Percentiles rank a stretch among this genome's conserved stretches.
phyloP scores from a whole-genome alignment of 2,113 vertebrate genomes.

The Lampris megalopsis region DNA sequence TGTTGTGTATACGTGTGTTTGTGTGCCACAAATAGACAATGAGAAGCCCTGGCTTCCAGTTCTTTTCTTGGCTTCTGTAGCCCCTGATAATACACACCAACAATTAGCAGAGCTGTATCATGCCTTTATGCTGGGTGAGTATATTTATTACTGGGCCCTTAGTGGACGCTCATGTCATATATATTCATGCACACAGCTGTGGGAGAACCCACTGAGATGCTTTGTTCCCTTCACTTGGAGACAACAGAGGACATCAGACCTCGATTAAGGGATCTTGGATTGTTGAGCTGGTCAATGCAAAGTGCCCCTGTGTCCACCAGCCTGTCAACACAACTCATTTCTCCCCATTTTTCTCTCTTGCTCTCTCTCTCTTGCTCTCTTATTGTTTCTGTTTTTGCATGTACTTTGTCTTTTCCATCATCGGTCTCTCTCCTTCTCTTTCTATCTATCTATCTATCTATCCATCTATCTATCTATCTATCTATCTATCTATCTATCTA shows the following conservation, averaged over 20 bases:
- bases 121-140: constrained; percentile 54
- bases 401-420: neutral
- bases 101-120: constrained; percentile 65
- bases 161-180: constrained; percentile 68
- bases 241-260: constrained; percentile 31
- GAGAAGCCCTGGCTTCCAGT: constrained; percentile 14
- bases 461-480: constrained; percentile 10
- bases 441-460: no score
- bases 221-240: constrained; percentile 46
- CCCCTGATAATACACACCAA: constrained; percentile 68
- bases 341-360: neutral
- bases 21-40: constrained; percentile 31
- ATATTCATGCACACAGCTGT: constrained; percentile 67
- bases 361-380: neutral
- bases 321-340: neutral
- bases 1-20: neutral
- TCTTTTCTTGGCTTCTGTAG: constrained; percentile 39
- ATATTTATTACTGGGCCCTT: constrained; percentile 74
- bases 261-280: constrained; percentile 7
- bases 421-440: constrained; percentile 30
- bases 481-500: constrained; percentile 42
- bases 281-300: constrained; percentile 22
- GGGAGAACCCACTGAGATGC: constrained; percentile 54
- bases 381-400: constrained; percentile 15
- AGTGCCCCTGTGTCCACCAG: neutral